phyloP scores from a whole-genome alignment of 92 coral and sea anemone species.

The Plumapathes pennacea region DNA sequence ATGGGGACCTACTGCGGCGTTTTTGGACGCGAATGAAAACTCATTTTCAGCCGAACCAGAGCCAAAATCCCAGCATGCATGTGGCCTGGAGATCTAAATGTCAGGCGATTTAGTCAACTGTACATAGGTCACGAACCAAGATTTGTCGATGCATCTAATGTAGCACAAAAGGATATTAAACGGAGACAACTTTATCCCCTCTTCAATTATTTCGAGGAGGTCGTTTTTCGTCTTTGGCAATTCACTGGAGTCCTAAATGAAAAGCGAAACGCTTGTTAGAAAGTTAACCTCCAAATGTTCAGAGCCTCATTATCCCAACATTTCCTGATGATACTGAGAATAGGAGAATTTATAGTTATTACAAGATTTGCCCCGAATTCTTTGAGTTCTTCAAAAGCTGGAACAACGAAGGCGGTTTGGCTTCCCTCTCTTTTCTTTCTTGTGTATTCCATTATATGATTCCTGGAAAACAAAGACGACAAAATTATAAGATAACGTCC shows the following conservation, averaged over 20 bases:
- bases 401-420: constrained; percentile 28
- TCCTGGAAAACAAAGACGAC: constrained; percentile 1
- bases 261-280: background rate
- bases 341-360: background rate
- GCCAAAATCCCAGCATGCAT: too few species aligned
- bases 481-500: too few species aligned
- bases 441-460: constrained; percentile 13
- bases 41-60: too few species aligned
- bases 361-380: background rate
- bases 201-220: constrained; percentile 13
- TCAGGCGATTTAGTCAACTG: too few species aligned
- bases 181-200: constrained; percentile 11
- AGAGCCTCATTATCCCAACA: background rate
- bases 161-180: constrained; percentile 30
- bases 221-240: constrained; percentile 33
- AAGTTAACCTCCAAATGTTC: background rate
- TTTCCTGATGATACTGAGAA: too few species aligned
- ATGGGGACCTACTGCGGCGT: too few species aligned
- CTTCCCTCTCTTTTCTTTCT: too few species aligned
- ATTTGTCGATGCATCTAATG: background rate
- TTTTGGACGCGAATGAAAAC: too few species aligned
- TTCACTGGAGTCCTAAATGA: constrained; percentile 12
- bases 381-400: constrained; percentile 36
- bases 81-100: too few species aligned
- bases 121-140: too few species aligned